phyloP scores from a whole-genome alignment of 1,140 invertebrate genomes.

The Anoplolepis gracilipes region DNA sequence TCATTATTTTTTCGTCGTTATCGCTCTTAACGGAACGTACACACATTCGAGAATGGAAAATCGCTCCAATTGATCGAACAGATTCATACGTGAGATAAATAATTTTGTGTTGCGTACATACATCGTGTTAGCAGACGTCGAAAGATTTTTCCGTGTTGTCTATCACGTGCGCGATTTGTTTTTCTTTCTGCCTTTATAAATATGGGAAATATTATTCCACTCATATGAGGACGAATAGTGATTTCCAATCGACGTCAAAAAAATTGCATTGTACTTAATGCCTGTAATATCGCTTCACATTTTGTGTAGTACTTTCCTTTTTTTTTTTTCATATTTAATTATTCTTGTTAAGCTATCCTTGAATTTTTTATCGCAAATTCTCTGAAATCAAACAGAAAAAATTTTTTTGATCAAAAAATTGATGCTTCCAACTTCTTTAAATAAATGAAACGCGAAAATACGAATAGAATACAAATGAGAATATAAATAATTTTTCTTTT shows the following conservation, averaged over 20 bases:
- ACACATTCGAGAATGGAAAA: slow-evolving; percentile 33
- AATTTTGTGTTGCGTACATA: slow-evolving; percentile 30
- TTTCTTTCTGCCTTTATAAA: slow-evolving; percentile 44
- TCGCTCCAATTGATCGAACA: slow-evolving; percentile 32
- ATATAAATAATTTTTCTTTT: not conserved
- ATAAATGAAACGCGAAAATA: not conserved
- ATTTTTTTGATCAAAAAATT: slow-evolving; percentile 1
- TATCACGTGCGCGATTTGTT: slow-evolving; percentile 28
- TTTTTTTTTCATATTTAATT: slow-evolving; percentile 33
- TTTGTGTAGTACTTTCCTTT: not conserved
- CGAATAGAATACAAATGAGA: not conserved
- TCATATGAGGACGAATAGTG: slow-evolving; percentile 14
- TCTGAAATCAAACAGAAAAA: slow-evolving; percentile 3
- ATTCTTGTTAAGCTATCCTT: not conserved
- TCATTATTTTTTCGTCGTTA: slow-evolving; percentile 54
- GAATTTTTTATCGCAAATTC: not conserved
- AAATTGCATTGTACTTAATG: slow-evolving; percentile 20
- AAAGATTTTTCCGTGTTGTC: slow-evolving; percentile 20
- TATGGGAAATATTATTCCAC: slow-evolving; percentile 25
- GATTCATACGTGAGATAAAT: slow-evolving; percentile 31
- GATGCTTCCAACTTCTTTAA: slow-evolving; percentile 1
- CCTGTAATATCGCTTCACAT: slow-evolving; percentile 32
- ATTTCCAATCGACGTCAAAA: slow-evolving; percentile 44
- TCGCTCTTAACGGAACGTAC: slow-evolving; percentile 16
- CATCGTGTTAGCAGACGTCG: slow-evolving; percentile 32